Evolutionary conservation across 2,113 vertebrate species (phyloP), one percentile per base, ranked within the genome.

Genomic region (Formicarius rufipectus): DNA sequence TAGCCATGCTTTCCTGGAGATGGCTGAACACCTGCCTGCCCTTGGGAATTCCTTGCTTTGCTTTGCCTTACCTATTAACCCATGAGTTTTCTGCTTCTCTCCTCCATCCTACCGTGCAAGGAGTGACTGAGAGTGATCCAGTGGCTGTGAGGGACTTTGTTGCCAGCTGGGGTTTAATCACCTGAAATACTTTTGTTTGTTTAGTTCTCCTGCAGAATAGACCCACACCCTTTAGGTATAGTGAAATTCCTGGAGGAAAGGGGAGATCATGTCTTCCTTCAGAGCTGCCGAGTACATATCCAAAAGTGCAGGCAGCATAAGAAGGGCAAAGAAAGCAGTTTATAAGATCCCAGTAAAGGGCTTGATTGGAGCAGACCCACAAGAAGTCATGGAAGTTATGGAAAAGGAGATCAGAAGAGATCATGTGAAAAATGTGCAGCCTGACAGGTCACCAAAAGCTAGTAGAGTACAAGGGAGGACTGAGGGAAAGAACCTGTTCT

Each of bases 91-190:
- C n/a, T 69, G 14, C 62, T 62, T 83, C 35, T 76, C 16, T 55
- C 6, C 21, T 19, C 30, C 25, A 31, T 19, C 39, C 16, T 35
- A 12, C 30, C 12, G 7, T 22, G 13, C 39, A 19, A 15, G 33
- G 10, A 82, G 16, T 53, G 19, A n/a, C 7, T 0, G 0, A 53
- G 24, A 53, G 9, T 12, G 14, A 83, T 10, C 24, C 55, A 47
- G 69, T 0, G 1, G 13, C 69, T 68, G 19, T 39, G 10, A n/a
- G 52, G 33, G 37, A 28, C 37, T 82, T 53, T 60, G 30, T 40
- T 75, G 17, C 28, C 53, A 40, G 55, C 62, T 76, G 55, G n/a
- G 40, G 59, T 62, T 55, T 68, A 69, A 49, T 9, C 6, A 33
- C 47, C 69, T 52, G 10, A 59, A 77, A 44, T 40, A 28, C 5